Conservation (phyloP, 2,888 invertebrate genomes). For the Odontocolon sp. region DNA sequence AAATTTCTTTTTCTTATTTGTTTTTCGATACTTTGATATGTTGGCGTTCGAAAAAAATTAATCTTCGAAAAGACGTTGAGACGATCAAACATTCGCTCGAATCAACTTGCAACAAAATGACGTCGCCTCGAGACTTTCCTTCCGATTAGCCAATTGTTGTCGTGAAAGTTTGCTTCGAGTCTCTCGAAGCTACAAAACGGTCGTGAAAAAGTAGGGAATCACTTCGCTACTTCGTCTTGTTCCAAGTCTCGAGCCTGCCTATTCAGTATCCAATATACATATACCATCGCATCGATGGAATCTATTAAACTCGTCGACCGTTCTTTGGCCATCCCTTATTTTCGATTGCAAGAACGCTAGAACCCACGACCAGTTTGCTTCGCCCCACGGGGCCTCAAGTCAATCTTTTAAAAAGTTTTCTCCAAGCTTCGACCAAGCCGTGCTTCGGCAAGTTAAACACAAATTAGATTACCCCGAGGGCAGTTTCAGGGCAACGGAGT, state of each 20-base stretch:
- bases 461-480: conserved; percentile 77
- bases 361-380: background rate
- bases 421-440: conserved; percentile 57
- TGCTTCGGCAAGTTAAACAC: conserved; percentile 73
- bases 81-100: conserved; percentile 9
- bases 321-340: conserved; percentile 63
- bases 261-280: conserved; percentile 10
- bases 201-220: conserved; percentile 45
- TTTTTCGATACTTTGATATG: background rate
- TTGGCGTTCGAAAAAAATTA: background rate
- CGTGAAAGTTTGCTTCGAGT: conserved; percentile 27
- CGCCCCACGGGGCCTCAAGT: conserved; percentile 63
- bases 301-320: conserved; percentile 72
- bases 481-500: conserved; percentile 57
- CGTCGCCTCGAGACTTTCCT: conserved; percentile 14
- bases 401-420: conserved; percentile 78
- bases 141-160: conserved; percentile 50
- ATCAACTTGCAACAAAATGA: conserved; percentile 38
- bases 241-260: conserved; percentile 15
- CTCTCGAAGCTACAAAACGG: conserved; percentile 42
- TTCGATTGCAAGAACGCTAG: conserved; percentile 64
- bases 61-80: conserved; percentile 1
- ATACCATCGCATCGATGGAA: conserved; percentile 59
- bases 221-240: conserved; percentile 52
- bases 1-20: conserved; percentile 3